Base-by-base conservation (phyloP, 2,888 invertebrate genomes). In the Phyto melanocephala region DNA sequence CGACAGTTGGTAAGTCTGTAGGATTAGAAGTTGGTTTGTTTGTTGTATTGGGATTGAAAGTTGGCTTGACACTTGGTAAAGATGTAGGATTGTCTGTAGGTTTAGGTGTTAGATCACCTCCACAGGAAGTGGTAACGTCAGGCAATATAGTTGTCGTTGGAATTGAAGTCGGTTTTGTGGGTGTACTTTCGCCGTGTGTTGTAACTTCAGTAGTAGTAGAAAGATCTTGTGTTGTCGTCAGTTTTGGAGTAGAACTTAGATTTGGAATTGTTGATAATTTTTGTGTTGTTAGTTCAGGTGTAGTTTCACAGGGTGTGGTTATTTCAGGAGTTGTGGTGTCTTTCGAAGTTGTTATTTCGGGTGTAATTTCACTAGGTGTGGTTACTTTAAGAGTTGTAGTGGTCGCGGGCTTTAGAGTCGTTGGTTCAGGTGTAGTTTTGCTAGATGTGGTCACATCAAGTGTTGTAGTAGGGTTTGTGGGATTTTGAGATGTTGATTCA, bases 1-100 rank as follows among this genome's bases (percentile, higher is more conserved):
- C 42, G 11, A n/a, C 33, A 11, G 54, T 45, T 11, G 17, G 24
- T 35, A 20, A 11, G 0, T 56, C 17, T 13, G 17, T 54, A 52
- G 11, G 42, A 11, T 47, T 76, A 47, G 70, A 70, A 22, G n/a
- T 22, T 28, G 54, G 40, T 33, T 37, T 35, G 22, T 20, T 65
- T 10, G 62, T 47, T 10, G 50, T 10, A 5, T 40, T 42, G 1
- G 50, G 20, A n/a, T 52, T 58, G 10, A 28, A 28, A 28, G 28
- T 28, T 28, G 28, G 28, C 28, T 28, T 28, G 28, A 28, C 3
- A 28, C 4, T 28, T 5, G 28, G 28, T 28, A 6, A 28, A 6
- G 28, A 5, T 28, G 28, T 28, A 28, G 28, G 28, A 28, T 28
- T 28, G 3, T 3, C 28, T 6, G 28, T 28, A 5, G 28, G 28